A percentile compares a stretch with the other conserved stretches of the same genome.
Evolutionary conservation across 1,140 invertebrate species (phyloP).

Genomic region (Theocolax elegans): DNA sequence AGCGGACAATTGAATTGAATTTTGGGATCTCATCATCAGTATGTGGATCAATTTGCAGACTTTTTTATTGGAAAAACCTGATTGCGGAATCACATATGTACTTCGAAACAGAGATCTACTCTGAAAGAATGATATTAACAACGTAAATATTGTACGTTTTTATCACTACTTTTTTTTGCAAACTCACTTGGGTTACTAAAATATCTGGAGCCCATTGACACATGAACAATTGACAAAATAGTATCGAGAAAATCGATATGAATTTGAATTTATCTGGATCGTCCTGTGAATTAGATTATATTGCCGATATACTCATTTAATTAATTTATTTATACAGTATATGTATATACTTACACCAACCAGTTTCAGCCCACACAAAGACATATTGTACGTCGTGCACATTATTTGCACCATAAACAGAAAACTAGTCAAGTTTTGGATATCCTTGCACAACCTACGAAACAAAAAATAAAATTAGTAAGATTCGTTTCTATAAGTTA

Average conservation of each 20-base stretch:
- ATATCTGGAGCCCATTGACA: conserved; percentile 22
- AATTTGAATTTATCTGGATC: not conserved
- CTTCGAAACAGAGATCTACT: not conserved
- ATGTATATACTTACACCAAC: not conserved
- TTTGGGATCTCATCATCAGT: not conserved
- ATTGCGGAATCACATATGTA: not conserved
- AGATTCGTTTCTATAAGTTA: no score
- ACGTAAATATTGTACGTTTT: not conserved
- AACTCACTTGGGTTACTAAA: not conserved
- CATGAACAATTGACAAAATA: not conserved
- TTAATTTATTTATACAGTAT: no score
- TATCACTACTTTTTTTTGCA: not conserved
- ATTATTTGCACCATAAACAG: conserved; percentile 1
- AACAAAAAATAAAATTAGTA: no score
- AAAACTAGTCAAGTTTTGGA: not conserved
- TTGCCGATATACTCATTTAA: no score
- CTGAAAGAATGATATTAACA: not conserved
- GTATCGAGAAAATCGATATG: not conserved
- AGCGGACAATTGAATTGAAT: not conserved
- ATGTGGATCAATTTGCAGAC: not conserved
- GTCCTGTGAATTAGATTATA: not conserved
- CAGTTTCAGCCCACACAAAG: conserved; percentile 6
- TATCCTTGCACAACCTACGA: not conserved
- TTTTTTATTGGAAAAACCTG: not conserved
- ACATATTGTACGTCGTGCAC: conserved; percentile 11